Evolutionary conservation across 2,797 vertebrate genomes (phyloP).

Genomic region (Selene dorsalis): DNA sequence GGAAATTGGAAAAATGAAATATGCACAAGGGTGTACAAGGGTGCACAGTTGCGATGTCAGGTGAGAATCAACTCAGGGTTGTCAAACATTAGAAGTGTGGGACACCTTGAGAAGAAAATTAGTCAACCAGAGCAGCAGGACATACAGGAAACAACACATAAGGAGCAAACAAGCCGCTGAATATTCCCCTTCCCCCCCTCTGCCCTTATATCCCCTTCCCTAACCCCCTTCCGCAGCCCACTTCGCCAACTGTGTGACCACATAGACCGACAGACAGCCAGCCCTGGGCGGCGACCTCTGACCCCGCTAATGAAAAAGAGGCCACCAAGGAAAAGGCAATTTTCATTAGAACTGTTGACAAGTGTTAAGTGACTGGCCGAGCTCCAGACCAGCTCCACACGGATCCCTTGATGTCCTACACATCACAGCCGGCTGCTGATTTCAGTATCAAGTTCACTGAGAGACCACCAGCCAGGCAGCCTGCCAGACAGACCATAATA

Average conservation of each 20-base stretch:
- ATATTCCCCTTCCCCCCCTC: conserved; percentile 57
- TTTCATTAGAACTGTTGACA: conserved; percentile 86
- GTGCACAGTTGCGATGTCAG: not conserved
- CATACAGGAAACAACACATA: conserved; percentile 49
- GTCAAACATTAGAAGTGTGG: not conserved
- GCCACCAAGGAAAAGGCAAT: conserved; percentile 73
- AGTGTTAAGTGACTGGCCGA: conserved; percentile 79
- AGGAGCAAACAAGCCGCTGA: conserved; percentile 41
- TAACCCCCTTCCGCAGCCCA: conserved; percentile 43
- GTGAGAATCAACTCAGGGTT: not conserved
- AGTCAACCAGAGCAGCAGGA: conserved; percentile 31
- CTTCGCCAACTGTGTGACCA: conserved; percentile 67
- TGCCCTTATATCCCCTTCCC: conserved; percentile 27
- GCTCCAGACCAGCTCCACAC: conserved; percentile 65
- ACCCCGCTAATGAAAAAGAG: conserved; percentile 85
- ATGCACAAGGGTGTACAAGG: not conserved
- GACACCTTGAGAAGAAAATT: conserved; percentile 12
- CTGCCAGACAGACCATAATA: conserved; percentile 77
- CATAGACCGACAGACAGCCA: conserved; percentile 59
- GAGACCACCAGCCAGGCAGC: conserved; percentile 74
- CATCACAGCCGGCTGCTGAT: conserved; percentile 68
- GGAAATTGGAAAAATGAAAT: not conserved
- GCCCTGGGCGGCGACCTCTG: conserved; percentile 72
- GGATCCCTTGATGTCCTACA: conserved; percentile 57
- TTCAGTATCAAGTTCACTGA: conserved; percentile 82